Base-by-base conservation (phyloP, 1,140 invertebrate species). In the Leguminivora glycinivorella region DNA sequence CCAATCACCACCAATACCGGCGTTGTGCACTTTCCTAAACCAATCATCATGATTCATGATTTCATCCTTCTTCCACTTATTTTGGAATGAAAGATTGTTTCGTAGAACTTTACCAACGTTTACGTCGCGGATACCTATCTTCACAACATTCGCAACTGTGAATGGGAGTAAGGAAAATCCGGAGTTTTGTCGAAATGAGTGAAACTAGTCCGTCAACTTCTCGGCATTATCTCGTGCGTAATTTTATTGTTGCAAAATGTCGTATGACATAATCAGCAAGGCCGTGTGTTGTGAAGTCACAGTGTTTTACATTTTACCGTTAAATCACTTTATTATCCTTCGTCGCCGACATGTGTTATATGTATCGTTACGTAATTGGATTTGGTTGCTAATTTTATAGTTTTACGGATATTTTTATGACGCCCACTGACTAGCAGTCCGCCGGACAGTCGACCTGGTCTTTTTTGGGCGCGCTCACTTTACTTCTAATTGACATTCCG, bases 191-290 rank as follows among this genome's bases (percentile, higher is more conserved):
- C n/a, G 26, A 31, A 63, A 63, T 63, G 26, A 22, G 58, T 17
- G 6, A 31, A 31, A 63, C 25, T 34, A 31, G 58, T n/a, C 58
- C 4, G 25, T 31, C 58, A 31, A 31, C 25, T 31, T 31, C 25
- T 17, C 25, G 25, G n/a, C 19, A 63, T 63, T 63, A 31, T 31
- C 26, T 29, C 26, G 25, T 6, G 25, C 58, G 58, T 29, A 63
- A 29, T 63, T 5, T 26, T n/a, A 14, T 63, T 26, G 26, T 63
- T 63, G 26, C 58, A 63, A n/a, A 63, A 63, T 34, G 14, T 9
- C 7, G 26, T 31, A n/a, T 63, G 58, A 29, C 26, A 63, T 63
- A 63, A 63, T 63, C 19, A 63, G n/a, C 58, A 63, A 25, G 56
- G 56, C 10, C 58, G 25, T 19, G 58, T 2, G 26, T 31, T 12